Base-by-base conservation (phyloP, 2,113 vertebrate genomes). In the Xiphophorus hellerii region DNA sequence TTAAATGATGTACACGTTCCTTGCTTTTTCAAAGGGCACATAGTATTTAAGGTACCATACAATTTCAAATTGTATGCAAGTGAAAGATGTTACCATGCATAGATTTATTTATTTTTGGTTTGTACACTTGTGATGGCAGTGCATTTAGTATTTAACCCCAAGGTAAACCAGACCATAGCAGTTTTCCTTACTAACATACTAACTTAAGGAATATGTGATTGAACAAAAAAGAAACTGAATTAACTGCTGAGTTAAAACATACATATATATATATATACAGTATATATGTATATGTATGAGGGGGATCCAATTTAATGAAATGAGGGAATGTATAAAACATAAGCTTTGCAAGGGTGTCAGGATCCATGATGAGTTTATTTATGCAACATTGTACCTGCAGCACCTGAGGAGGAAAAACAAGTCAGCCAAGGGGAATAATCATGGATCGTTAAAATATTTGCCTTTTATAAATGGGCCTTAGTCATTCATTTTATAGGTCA, bases 161-260 rank as follows among this genome's bases (percentile, higher is more conserved):
- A 72, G 69, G 62, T 69, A n/a, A 71, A 76, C 82, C 67, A 73
- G 63, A 75, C 77, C 31, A 78, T 77, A 80, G 83, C 69, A 42
- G 62, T 63, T 66, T 86, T 71, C 28, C 30, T 58, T 87, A 90
- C 82, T 92, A 89, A 90, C 69, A 25, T 84, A 84, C 83, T 86
- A 78, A 88, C 60, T 42, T 28, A 69, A 73, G 74, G 69, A 67
- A 70, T 60, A 42, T 30, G 61, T 54, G 42, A 44, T 44, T 44
- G 12, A 44, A 44, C 42, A 44, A 44, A 44, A 44, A 44, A 44
- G 31, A 33, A 33, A 33, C 13, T 61, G 84, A 44, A 70, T 62
- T 62, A 62, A 58, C 63, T 48, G 65, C 63, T 62, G 28, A 42
- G 66, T 69, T 77, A 4, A 14, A 5, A 62, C 14, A 51, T 11